Evolutionary conservation across 2,113 vertebrate genomes (phyloP), one percentile per base, ranked within the genome.

Genomic region (Chlorodrepanis virens): DNA sequence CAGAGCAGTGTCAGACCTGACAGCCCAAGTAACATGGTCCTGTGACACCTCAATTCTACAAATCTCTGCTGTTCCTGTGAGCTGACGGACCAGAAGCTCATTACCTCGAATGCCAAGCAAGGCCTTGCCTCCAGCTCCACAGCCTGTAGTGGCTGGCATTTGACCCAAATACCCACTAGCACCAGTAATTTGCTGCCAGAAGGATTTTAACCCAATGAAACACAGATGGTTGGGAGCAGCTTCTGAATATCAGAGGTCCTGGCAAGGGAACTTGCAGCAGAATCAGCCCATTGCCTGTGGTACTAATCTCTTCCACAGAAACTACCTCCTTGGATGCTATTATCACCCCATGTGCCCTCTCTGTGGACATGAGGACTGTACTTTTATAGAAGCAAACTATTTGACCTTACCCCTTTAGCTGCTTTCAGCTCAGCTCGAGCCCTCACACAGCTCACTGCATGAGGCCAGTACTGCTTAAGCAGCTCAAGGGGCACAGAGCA

Each of bases 361-460:
- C 50, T 33, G 42, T 74, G 37, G 49, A 23, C 39, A 65, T 0
- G 0, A 12, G 24, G 45, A 77, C 45, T 74, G 71, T 56, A 59
- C 49, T 57, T 77, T 72, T 56, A 49, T 23, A 80, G 45, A 91
- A 86, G 50, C 19, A 83, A 88, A 53, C 22, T 0, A 61, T 92
- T 88, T 91, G 68, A 94, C 68, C 64, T 93, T 74, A 82, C 33
- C 61, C 49, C 49, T 93, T 92, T 27, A 92, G 83, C 44, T 84
- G 72, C 69, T 67, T 82, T 95, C 72, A 89, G 71, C 72, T 91
- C 23, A 27, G 56, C 84, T 31, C 7, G 9, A 93, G 56, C 19
- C 64, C 53, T 84, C 56, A 35, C 47, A 45, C 33, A 71, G 72
- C 56, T 91, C 87, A 35, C 40, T 82, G 72, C 47, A 22, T 10